Evolutionary conservation across 1,140 invertebrate genomes (phyloP).

Genomic region (Drosophila setifemur): DNA sequence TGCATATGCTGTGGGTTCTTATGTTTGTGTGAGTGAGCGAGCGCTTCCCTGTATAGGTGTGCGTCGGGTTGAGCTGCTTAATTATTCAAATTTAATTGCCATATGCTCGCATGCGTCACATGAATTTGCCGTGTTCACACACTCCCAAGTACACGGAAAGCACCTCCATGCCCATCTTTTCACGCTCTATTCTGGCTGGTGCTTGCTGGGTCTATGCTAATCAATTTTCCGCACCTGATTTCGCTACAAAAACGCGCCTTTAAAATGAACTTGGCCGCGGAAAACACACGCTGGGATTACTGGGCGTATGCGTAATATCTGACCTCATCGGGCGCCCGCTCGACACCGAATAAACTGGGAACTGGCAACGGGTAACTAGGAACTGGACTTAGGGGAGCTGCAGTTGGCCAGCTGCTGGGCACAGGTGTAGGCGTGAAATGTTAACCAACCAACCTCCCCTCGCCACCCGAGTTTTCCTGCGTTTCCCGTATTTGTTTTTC

Average conservation of each 20-base stretch:
- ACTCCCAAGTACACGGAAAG: slow-evolving; percentile 5
- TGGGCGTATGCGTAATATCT: slow-evolving; percentile 34
- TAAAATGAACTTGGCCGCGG: slow-evolving; percentile 46
- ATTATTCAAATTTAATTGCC: slow-evolving; percentile 47
- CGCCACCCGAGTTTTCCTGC: background rate
- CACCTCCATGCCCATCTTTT: slow-evolving; percentile 9
- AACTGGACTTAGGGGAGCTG: slow-evolving; percentile 21
- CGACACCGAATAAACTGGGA: slow-evolving; percentile 52
- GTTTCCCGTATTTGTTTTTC: background rate
- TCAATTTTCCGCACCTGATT: slow-evolving; percentile 61
- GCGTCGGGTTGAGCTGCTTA: slow-evolving; percentile 17
- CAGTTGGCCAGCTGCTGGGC: slow-evolving; percentile 23
- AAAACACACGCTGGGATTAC: slow-evolving; percentile 2
- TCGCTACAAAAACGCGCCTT: slow-evolving; percentile 28
- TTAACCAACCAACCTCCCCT: background rate
- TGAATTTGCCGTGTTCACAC: slow-evolving; percentile 2
- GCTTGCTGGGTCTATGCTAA: slow-evolving; percentile 29
- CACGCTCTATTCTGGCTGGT: background rate
- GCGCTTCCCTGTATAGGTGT: background rate
- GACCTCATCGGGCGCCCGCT: slow-evolving; percentile 58
- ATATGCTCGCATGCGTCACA: slow-evolving; percentile 51
- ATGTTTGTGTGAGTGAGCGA: background rate
- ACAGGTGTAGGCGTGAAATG: slow-evolving; percentile 39
- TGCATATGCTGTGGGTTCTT: slow-evolving; percentile 2
- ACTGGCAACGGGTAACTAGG: too few species aligned